A percentile compares a stretch with the other conserved stretches of the same genome.
Conservation (phyloP, 2,113 vertebrate genomes). For the Lasiurus cinereus region DNA sequence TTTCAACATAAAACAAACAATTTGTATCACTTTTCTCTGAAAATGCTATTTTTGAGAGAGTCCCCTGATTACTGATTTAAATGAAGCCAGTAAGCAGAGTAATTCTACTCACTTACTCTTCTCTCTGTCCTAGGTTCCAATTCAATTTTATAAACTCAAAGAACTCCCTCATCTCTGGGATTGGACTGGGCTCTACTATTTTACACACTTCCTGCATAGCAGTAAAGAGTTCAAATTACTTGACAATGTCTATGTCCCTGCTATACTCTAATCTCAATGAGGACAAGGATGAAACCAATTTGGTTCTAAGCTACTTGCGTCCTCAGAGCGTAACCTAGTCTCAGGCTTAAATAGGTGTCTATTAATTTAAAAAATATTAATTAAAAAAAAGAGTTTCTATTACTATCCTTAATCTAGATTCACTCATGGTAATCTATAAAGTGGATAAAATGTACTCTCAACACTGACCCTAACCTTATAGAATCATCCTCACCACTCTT, state of each 20-base stretch:
- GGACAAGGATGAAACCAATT: not conserved
- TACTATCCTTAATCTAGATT: not conserved
- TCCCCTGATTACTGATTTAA: not conserved
- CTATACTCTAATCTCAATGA: not conserved
- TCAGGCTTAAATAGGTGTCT: not conserved
- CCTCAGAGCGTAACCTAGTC: not conserved
- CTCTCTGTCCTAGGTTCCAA: not conserved
- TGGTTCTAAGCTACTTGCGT: not conserved
- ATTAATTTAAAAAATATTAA: not conserved
- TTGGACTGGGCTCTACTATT: not conserved
- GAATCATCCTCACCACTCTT: not conserved
- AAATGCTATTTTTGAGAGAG: not conserved
- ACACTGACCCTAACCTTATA: not conserved
- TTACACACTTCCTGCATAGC: accelerated
- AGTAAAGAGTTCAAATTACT: not conserved
- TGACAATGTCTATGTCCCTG: not conserved
- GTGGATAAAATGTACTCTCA: not conserved
- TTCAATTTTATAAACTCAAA: not conserved
- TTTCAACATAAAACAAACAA: not conserved
- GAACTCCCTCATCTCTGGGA: not conserved
- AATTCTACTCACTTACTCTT: not conserved
- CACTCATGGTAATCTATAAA: not conserved
- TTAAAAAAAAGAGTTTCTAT: not conserved
- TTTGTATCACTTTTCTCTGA: not conserved
- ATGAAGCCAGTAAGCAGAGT: not conserved